Evolutionary conservation across 1,140 invertebrate genomes (phyloP).

Genomic region (Uloborus diversus): DNA sequence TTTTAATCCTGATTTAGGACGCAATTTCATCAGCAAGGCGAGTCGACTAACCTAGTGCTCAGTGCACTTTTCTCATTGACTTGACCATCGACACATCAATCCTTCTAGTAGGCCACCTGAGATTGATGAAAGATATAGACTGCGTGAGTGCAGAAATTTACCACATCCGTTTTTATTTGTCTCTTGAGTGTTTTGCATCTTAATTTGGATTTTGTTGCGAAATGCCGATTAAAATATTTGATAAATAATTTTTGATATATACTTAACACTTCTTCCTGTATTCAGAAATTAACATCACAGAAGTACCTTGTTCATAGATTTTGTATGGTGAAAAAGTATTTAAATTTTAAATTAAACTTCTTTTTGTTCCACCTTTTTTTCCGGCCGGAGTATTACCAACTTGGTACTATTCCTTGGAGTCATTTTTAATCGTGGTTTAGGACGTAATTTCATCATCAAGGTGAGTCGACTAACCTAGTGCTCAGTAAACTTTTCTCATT

Average conservation of each 20-base stretch:
- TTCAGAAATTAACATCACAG: no score
- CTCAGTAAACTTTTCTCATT: constrained; percentile 33
- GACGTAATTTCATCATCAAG: constrained; percentile 43
- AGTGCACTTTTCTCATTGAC: constrained; percentile 43
- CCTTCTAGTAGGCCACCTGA: neutral
- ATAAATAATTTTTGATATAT: no score
- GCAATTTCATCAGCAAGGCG: constrained; percentile 41
- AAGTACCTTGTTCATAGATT: no score
- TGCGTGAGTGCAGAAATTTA: neutral
- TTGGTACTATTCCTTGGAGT: constrained; percentile 40
- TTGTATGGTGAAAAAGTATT: no score
- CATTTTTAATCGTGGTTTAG: constrained; percentile 55
- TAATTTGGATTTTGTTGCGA: no score
- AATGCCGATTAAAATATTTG: no score
- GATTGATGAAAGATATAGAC: constrained; percentile 31
- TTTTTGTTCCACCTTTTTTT: constrained; percentile 16
- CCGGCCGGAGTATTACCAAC: constrained; percentile 1
- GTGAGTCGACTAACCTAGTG: constrained; percentile 4
- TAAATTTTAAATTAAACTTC: no score
- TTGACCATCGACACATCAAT: constrained; percentile 39
- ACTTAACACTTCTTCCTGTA: no score
- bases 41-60: neutral
- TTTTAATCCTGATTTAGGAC: constrained; percentile 54
- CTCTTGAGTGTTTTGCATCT: no score
- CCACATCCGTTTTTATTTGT: neutral